These are phyloP conservation scores for Tortricodes alternella DNA, from an alignment of 2,888 invertebrate genomes.

Conservation along the genomic window DNA sequence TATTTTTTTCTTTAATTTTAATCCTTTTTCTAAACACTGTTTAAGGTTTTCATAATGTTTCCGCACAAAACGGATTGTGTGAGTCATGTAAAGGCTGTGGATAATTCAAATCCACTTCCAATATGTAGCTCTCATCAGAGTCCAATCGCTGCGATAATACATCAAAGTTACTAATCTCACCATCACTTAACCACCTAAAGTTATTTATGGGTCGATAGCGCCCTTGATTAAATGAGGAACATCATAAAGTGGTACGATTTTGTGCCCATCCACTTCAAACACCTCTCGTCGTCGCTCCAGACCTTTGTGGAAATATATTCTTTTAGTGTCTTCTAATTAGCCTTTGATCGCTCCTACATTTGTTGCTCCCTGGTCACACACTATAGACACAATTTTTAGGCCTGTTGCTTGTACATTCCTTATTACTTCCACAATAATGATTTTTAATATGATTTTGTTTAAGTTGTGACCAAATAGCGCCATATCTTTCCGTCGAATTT, in stretches of 20 bases:
- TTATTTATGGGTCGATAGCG: slow-evolving; percentile 18
- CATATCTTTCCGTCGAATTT: too few species aligned
- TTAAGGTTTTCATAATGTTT: slow-evolving; percentile 35
- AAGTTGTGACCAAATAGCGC: not conserved
- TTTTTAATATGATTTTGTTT: not conserved
- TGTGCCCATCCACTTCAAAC: slow-evolving; percentile 8
- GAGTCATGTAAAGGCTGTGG: slow-evolving; percentile 21
- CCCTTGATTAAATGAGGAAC: slow-evolving; percentile 32
- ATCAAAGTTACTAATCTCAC: slow-evolving; percentile 4
- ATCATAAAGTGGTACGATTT: slow-evolving; percentile 27
- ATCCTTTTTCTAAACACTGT: slow-evolving; percentile 37
- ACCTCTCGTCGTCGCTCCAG: not conserved
- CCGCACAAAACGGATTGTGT: slow-evolving; percentile 17
- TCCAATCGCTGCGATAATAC: not conserved
- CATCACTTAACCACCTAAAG: slow-evolving; percentile 10
- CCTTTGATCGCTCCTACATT: not conserved
- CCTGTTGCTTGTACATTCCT: not conserved
- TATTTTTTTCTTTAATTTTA: slow-evolving; percentile 35
- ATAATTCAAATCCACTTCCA: slow-evolving; percentile 18
- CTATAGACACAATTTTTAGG: not conserved
- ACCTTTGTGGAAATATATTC: not conserved
- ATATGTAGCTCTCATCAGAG: slow-evolving; percentile 8
- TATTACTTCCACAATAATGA: not conserved
- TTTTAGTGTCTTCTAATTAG: not conserved
- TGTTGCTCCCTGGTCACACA: not conserved